Conservation (phyloP, 2,113 vertebrate genomes). For the rabbit (Oryctolagus cuniculus) region mOryCun1.1 NC_091436.1:14666501-14667000, state of each 20-base stretch:
- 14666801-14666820: neutral
- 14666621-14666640: constrained; percentile 8
- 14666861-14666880: neutral
- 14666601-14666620: neutral
- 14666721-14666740: constrained; percentile 16
- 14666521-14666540: neutral
- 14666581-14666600: neutral
- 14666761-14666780: neutral
- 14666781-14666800: constrained; percentile 47
- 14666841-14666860: neutral
- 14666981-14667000: neutral
- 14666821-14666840: neutral
- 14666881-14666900: neutral
- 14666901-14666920: neutral
- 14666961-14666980: neutral
- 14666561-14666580: neutral
- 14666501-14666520: constrained; percentile 34
- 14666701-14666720: constrained; percentile 22
- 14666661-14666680: neutral
- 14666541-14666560: constrained; percentile 24
- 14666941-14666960: neutral
- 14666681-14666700: neutral
- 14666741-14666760: neutral
- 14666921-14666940: neutral
- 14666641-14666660: neutral